phyloP scores from a whole-genome alignment of 2,113 vertebrate species.

The Channa argus region DNA sequence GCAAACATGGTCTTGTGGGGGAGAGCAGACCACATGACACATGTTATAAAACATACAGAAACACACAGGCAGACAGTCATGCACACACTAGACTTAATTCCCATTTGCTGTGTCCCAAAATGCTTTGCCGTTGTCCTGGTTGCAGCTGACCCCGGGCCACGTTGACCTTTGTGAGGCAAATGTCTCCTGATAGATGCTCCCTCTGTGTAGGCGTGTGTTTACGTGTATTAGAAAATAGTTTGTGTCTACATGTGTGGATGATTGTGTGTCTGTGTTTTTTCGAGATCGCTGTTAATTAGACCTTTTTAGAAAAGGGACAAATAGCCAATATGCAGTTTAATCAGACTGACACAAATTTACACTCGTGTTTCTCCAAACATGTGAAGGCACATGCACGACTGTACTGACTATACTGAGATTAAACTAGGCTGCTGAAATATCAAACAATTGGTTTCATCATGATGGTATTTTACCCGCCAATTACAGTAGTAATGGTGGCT shows the following conservation, averaged over 20 bases:
- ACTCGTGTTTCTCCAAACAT: no score
- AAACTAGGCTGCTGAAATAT: no score
- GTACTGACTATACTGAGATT: no score
- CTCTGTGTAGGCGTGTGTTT: slow-evolving; percentile 25
- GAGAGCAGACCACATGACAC: slow-evolving; percentile 41
- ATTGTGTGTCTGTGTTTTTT: neutral
- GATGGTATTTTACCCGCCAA: no score
- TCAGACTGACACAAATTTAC: no score
- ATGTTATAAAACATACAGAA: slow-evolving; percentile 38
- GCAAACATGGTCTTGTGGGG: slow-evolving; percentile 32
- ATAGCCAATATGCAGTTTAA: no score
- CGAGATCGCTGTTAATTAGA: slow-evolving; percentile 34
- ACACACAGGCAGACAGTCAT: slow-evolving; percentile 31
- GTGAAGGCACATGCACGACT: no score
- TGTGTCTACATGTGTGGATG: slow-evolving; percentile 1
- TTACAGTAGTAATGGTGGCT: no score
- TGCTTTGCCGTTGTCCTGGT: slow-evolving; percentile 61
- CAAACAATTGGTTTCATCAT: no score
- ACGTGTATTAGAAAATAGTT: neutral
- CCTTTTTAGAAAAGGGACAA: no score
- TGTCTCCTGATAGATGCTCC: slow-evolving; percentile 67
- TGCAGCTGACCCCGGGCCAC: slow-evolving; percentile 64
- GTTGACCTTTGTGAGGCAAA: slow-evolving; percentile 76
- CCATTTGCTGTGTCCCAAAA: slow-evolving; percentile 53
- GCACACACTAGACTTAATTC: slow-evolving; percentile 26